A percentile compares a stretch with the other conserved stretches of the same genome.
phyloP scores from a whole-genome alignment of 2,888 invertebrate species.

The Nemotelus nigrinus region DNA sequence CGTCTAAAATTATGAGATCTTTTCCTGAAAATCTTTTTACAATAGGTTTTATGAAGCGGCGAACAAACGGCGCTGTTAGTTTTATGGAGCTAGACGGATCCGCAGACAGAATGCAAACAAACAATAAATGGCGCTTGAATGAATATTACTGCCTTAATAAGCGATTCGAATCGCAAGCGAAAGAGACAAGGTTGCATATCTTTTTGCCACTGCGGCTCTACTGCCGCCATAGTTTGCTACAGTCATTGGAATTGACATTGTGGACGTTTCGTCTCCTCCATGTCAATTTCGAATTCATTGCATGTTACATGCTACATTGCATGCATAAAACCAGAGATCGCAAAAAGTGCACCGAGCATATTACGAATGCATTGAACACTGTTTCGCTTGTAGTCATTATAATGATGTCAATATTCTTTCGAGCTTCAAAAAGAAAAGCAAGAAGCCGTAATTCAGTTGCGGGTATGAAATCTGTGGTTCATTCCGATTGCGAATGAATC shows the following conservation, averaged over 20 bases:
- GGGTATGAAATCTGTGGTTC: background rate
- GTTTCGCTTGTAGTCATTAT: background rate
- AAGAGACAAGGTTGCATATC: no score
- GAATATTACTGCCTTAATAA: no score
- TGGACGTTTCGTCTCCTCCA: background rate
- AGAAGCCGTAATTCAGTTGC: background rate
- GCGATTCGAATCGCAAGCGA: no score
- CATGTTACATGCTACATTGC: constrained; percentile 1
- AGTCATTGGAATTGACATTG: background rate
- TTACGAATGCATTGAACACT: background rate
- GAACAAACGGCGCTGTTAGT: no score
- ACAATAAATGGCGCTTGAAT: no score
- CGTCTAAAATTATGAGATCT: no score
- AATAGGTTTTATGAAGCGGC: no score
- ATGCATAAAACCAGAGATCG: background rate
- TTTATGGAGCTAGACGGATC: no score
- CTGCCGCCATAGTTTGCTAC: no score
- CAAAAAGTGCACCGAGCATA: background rate
- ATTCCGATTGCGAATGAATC: background rate
- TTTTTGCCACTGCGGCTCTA: no score
- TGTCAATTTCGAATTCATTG: background rate
- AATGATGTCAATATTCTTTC: background rate
- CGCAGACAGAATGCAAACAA: no score
- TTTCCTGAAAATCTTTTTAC: no score
- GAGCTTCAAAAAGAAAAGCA: background rate